Evolutionary conservation across 2,113 vertebrate genomes (phyloP).

Genomic region (Mobula hypostoma): DNA sequence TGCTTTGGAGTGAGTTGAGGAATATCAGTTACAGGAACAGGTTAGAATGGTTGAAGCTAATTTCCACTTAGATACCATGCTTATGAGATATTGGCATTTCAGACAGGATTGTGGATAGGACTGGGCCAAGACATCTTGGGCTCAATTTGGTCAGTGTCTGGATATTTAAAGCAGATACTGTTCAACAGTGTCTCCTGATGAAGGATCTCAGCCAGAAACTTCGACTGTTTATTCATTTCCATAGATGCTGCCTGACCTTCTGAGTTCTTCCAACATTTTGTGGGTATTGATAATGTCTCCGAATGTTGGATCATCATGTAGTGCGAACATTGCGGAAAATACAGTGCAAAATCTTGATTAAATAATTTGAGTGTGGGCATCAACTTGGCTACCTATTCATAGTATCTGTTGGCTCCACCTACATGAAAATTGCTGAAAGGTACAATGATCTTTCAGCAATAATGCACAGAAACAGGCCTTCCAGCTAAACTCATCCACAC

Average conservation of each 20-base stretch:
- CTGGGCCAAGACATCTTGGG: not conserved
- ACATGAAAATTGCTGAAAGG: not conserved
- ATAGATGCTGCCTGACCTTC: too few relatives aligned
- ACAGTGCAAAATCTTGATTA: not conserved
- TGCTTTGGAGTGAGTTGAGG: not conserved
- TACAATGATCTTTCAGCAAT: not conserved
- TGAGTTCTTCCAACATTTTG: too few relatives aligned
- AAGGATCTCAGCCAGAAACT: too few relatives aligned
- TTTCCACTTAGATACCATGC: constrained; percentile 7
- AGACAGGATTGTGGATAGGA: not conserved
- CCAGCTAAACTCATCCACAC: too few relatives aligned
- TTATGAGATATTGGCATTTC: constrained; percentile 16
- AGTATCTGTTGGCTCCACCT: not conserved
- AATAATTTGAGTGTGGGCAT: not conserved
- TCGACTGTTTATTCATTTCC: too few relatives aligned
- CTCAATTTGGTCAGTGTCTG: not conserved
- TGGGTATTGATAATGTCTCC: too few relatives aligned
- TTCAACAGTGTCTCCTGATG: not conserved
- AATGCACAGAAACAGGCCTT: not conserved
- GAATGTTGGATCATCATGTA: not conserved
- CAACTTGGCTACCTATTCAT: not conserved
- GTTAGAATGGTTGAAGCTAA: not conserved
- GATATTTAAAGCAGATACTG: not conserved
- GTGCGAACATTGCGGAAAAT: not conserved
- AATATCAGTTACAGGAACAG: not conserved